phyloP scores from a whole-genome alignment of 2,888 invertebrate species.

The Temnothorax unifasciatus region DNA sequence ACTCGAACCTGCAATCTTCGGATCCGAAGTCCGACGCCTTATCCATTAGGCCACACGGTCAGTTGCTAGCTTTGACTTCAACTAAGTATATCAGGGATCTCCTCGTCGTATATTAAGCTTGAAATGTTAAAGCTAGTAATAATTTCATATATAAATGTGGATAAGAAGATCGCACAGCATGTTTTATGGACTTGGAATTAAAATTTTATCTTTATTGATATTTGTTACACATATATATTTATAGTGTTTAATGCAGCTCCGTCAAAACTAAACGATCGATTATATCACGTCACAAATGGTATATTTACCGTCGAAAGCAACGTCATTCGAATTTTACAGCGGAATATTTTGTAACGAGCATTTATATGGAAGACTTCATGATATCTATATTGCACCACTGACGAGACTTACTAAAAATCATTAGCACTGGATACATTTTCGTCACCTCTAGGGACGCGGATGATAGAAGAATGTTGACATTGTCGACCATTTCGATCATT shows the following conservation, averaged over 20 bases:
- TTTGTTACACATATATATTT: neutral
- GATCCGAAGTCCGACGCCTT: constrained; percentile 90
- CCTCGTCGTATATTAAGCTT: neutral
- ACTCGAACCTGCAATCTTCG: constrained; percentile 88
- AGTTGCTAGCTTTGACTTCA: constrained; percentile 52
- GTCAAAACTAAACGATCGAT: neutral
- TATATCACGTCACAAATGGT: neutral
- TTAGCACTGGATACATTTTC: neutral
- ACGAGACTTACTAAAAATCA: neutral
- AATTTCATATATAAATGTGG: constrained; percentile 1
- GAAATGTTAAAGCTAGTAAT: neutral
- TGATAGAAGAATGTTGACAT: neutral
- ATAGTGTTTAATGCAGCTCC: neutral
- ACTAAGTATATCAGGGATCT: constrained; percentile 21
- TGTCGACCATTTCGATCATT: neutral
- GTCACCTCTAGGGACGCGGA: neutral
- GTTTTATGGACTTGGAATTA: neutral
- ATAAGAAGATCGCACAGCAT: neutral
- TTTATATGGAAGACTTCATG: neutral
- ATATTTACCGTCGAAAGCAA: neutral
- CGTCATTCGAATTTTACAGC: neutral
- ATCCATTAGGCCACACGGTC: constrained; percentile 91
- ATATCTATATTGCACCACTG: neutral
- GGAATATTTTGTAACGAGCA: neutral
- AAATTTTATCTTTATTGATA: neutral